Evolutionary conservation across 1,140 invertebrate genomes (phyloP).

Genomic region (Dendroctonus valens): DNA sequence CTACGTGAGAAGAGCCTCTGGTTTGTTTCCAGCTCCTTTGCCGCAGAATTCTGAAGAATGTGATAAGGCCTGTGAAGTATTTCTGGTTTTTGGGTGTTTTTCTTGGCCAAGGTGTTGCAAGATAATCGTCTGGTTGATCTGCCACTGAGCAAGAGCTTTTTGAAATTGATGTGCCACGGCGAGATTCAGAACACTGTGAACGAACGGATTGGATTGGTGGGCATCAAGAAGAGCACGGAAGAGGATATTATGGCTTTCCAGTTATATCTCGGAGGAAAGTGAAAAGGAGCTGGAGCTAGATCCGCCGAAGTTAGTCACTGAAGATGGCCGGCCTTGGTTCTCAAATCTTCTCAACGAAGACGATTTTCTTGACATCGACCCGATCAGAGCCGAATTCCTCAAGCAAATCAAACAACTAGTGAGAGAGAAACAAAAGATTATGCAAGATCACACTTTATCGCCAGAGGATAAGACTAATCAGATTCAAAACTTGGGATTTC

Average conservation of each 20-base stretch:
- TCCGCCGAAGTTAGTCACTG: constrained; percentile 57
- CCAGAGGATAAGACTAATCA: constrained; percentile 62
- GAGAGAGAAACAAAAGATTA: constrained; percentile 65
- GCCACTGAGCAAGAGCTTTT: constrained; percentile 90
- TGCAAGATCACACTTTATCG: constrained; percentile 62
- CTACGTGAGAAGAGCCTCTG: constrained; percentile 83
- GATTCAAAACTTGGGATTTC: constrained; percentile 62
- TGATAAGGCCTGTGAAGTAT: constrained; percentile 75
- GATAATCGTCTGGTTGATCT: constrained; percentile 96
- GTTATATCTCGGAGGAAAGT: constrained; percentile 72
- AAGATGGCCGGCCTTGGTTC: constrained; percentile 61
- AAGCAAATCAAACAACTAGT: constrained; percentile 73
- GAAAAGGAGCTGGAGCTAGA: constrained; percentile 65
- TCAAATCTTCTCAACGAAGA: constrained; percentile 70
- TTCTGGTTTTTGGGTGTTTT: constrained; percentile 94
- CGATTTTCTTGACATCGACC: constrained; percentile 83
- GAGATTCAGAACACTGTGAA: constrained; percentile 67
- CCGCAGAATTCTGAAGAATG: constrained; percentile 78
- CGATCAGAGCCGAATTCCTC: constrained; percentile 70
- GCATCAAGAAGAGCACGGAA: constrained; percentile 52
- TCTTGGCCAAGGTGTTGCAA: constrained; percentile 94
- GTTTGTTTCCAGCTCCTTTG: constrained; percentile 93
- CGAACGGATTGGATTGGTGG: constrained; percentile 57
- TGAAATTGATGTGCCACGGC: constrained; percentile 92
- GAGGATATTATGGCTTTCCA: constrained; percentile 71